phyloP scores from a whole-genome alignment of 2,888 invertebrate genomes.

The Malthinus seriepunctatus region DNA sequence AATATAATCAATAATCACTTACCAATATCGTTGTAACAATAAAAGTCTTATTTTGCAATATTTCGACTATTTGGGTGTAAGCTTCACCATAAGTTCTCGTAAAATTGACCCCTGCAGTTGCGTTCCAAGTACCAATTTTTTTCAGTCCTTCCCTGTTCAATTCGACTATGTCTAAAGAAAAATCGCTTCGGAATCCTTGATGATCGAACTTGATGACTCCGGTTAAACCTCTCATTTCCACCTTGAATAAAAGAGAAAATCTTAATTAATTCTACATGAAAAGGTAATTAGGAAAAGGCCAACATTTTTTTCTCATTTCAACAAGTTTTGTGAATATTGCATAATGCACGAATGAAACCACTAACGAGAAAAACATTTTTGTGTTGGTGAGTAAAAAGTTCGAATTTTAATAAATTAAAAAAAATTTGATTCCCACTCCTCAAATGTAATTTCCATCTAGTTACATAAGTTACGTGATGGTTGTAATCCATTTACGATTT shows the following conservation, averaged over 20 bases:
- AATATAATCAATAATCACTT: constrained; percentile 48
- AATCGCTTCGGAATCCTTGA: constrained; percentile 90
- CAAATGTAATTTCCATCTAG: too few relatives aligned
- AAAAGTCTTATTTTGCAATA: constrained; percentile 89
- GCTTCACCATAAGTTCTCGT: constrained; percentile 84
- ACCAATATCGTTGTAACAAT: constrained; percentile 91
- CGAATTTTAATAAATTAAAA: too few relatives aligned
- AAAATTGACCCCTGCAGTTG: constrained; percentile 85
- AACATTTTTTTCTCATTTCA: too few relatives aligned
- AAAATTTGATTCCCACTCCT: too few relatives aligned
- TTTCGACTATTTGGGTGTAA: constrained; percentile 86
- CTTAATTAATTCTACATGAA: not conserved
- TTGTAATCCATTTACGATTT: too few relatives aligned
- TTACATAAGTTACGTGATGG: too few relatives aligned
- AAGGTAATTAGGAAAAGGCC: not conserved
- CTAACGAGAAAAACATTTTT: too few relatives aligned
- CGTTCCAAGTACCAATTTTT: constrained; percentile 88
- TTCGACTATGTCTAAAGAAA: constrained; percentile 90
- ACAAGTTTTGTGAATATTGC: too few relatives aligned
- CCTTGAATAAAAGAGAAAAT: constrained; percentile 57
- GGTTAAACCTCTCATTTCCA: constrained; percentile 90
- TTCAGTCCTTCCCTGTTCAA: constrained; percentile 80
- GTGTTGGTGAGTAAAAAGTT: too few relatives aligned
- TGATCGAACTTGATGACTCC: constrained; percentile 93
- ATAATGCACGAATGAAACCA: too few relatives aligned